Base-by-base conservation (phyloP, 2,113 vertebrate genomes). In the Dunckerocampus dactyliophorus region DNA sequence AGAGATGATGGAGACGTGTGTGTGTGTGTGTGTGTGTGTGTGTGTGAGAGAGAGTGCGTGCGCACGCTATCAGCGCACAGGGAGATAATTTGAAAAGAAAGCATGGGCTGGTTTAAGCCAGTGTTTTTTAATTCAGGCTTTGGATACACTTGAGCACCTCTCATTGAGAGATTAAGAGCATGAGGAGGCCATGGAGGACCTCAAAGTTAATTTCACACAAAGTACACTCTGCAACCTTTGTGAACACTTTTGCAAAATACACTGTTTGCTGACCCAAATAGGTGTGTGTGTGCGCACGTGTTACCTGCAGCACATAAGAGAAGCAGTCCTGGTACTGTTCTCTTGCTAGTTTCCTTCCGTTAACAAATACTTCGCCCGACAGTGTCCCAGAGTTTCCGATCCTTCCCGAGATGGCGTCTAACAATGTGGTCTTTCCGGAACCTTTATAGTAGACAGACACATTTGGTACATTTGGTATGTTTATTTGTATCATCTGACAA, bases 261-360 rank as follows among this genome's bases (percentile, higher is more conserved):
- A 67, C 57, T 34, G 54, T 75, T 54, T 74, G 34, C 60, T 21
- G 62, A 56, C 12, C n/a, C 34, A 56, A 56, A 56, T 21, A 42
- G 12, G 1, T 22, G n/a, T 31, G 1, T 50, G 55, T 72, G 28
- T 12, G 6, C 47, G 6, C 43, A 28, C 46, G 48, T 67, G 39
- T 80, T 83, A 97, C 96, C 94, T 99, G 95, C 72, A 93, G 91
- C 14, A 97, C 93, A 0, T 98, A 99, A 54, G 95, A 98, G 88
- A 97, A 95, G 66, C 94, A 98, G 80, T 98, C 92, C 86, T 93
- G 93, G 83, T 94, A 95, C 80, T 97, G 88, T 0, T 93, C 90
- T 63, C 80, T 88, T 66, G 85, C 94, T 75, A 98, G 74, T 52
- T 85, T 85, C 53, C 4, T 84, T 39, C 96, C 96, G 0, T 98